Evolutionary conservation across 2,113 vertebrate genomes (phyloP).

Genomic region (Alaudala cheleensis): DNA sequence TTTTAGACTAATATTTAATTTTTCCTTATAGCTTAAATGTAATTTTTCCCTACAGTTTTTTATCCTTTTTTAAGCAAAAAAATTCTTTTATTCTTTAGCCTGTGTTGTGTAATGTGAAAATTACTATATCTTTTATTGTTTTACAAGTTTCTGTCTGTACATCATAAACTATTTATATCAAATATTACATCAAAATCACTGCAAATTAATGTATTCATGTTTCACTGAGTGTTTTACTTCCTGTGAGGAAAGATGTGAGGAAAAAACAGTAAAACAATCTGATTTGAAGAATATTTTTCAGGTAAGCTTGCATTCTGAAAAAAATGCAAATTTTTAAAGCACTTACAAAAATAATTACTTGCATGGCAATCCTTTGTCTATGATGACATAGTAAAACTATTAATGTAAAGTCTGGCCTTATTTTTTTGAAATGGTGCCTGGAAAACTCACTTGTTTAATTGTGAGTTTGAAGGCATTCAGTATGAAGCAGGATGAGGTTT

Average conservation of each 20-base stretch:
- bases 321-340: not conserved
- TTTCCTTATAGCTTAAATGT: not conserved
- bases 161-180: not conserved
- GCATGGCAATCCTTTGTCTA: not conserved
- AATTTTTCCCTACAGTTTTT: not conserved
- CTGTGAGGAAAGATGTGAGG: not conserved
- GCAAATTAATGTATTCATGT: not conserved
- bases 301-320: not conserved
- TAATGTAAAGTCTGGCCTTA: not conserved
- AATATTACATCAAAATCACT: not conserved
- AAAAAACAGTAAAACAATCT: not conserved
- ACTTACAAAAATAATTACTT: not conserved
- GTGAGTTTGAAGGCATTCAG: conserved; percentile 32
- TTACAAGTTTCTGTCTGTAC: not conserved
- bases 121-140: not conserved
- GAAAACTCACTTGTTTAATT: conserved; percentile 18
- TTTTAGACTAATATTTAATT: not conserved
- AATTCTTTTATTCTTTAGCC: not conserved
- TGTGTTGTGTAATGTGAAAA: conserved; percentile 13
- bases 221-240: not conserved
- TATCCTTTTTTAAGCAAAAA: not conserved
- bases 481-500: conserved; percentile 1
- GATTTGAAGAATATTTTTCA: not conserved
- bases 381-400: conserved; percentile 18
- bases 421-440: not conserved